These are phyloP conservation scores for Drosophila trichaetosa DNA, from an alignment of 2,888 invertebrate genomes.

Conservation along the genomic window DNA sequence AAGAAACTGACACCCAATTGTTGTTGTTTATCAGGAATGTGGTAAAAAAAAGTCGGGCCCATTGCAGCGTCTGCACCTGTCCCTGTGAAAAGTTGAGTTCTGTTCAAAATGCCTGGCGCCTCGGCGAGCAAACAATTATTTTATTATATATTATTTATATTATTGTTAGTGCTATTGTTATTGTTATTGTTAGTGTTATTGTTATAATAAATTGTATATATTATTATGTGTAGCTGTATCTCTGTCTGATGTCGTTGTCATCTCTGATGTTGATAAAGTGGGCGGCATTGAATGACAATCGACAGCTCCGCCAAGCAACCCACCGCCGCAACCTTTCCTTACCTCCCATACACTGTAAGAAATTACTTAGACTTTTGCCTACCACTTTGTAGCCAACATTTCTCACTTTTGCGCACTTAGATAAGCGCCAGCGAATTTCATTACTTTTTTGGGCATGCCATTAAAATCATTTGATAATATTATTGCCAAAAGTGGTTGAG, in stretches of 20 bases:
- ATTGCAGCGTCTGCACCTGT: constrained; percentile 19
- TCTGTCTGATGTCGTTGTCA: constrained; percentile 43
- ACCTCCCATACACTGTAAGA: constrained; percentile 55
- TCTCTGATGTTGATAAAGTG: constrained; percentile 60
- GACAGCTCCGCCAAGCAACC: constrained; percentile 19
- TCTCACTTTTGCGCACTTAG: constrained; percentile 68
- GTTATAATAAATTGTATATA: constrained; percentile 40
- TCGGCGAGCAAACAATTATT: constrained; percentile 54
- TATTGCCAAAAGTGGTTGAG: constrained; percentile 12
- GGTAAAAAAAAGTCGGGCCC: constrained; percentile 16
- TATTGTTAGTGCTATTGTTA: constrained; percentile 15
- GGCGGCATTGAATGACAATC: constrained; percentile 61
- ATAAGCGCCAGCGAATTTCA: constrained; percentile 48
- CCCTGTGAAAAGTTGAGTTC: constrained; percentile 12
- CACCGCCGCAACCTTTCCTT: background rate
- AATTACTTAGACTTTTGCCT: constrained; percentile 25
- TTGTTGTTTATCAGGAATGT: constrained; percentile 38
- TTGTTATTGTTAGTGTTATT: constrained; percentile 43
- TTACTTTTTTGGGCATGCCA: constrained; percentile 51
- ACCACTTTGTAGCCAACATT: constrained; percentile 12
- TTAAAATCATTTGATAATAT: constrained; percentile 57
- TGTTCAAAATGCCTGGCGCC: constrained; percentile 54
- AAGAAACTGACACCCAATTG: constrained; percentile 50
- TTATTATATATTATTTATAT: constrained; percentile 33
- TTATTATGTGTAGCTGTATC: constrained; percentile 17